Evolutionary conservation across 2,797 vertebrate genomes (phyloP).

Genomic region (Fistularia commersonii): DNA sequence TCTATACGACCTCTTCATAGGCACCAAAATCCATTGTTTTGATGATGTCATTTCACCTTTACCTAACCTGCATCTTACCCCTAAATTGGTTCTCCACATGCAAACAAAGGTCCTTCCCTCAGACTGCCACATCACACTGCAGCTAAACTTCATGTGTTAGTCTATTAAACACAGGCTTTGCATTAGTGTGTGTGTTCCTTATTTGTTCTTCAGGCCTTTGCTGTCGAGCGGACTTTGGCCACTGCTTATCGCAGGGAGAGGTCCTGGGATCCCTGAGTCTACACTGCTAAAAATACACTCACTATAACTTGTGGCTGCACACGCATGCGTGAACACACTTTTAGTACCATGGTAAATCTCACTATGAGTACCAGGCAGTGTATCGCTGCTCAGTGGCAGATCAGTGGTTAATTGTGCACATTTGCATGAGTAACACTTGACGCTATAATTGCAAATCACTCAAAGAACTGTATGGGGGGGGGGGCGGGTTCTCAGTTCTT

Average conservation of each 20-base stretch:
- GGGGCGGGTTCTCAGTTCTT: conserved; percentile 3
- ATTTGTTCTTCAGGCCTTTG: conserved; percentile 61
- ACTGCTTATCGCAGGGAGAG: conserved; percentile 75
- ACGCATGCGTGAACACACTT: conserved; percentile 11
- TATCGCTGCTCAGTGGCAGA: too few species aligned
- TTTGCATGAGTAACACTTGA: too few species aligned
- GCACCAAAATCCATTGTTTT: conserved; percentile 61
- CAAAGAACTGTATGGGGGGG: too few species aligned
- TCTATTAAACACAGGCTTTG: conserved; percentile 42
- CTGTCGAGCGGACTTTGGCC: conserved; percentile 74
- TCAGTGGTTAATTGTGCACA: not conserved
- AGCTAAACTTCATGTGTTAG: conserved; percentile 44
- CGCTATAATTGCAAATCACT: too few species aligned
- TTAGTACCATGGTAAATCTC: conserved; percentile 16
- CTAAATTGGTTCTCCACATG: conserved; percentile 41
- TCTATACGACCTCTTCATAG: conserved; percentile 49
- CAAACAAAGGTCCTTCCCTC: conserved; percentile 53
- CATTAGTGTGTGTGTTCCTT: conserved; percentile 29
- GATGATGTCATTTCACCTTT: conserved; percentile 69
- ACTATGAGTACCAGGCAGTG: not conserved
- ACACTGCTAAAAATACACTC: conserved; percentile 68
- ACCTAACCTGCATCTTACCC: conserved; percentile 62
- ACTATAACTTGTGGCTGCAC: conserved; percentile 12
- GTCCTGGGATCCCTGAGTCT: conserved; percentile 70
- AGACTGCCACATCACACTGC: conserved; percentile 37